Conservation (phyloP, 2,113 vertebrate genomes). For the Chaetops frenatus region DNA sequence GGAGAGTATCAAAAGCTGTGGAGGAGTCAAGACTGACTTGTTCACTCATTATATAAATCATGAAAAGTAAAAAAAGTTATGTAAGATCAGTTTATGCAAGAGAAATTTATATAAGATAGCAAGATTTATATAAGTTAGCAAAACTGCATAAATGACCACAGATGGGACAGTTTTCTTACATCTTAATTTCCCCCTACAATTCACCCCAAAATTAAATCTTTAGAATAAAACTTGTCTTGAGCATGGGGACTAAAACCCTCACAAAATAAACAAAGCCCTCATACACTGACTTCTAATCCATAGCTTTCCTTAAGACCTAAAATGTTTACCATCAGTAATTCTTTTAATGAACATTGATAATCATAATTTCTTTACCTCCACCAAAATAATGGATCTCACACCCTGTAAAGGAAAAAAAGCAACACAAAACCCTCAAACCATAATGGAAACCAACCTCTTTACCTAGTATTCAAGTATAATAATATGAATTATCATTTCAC, state of each 20-base stretch:
- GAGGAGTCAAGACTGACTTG: not conserved
- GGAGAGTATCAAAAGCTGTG: not conserved
- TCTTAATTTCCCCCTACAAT: not conserved
- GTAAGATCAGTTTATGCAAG: not conserved
- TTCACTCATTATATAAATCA: not conserved
- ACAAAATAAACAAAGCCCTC: not conserved
- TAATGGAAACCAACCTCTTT: not conserved
- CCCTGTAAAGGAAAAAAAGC: not conserved
- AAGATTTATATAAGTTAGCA: not conserved
- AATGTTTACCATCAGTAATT: not conserved
- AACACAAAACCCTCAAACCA: not conserved
- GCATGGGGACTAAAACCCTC: not conserved
- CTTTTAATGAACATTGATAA: not conserved
- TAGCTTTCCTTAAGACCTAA: not conserved
- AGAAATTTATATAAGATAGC: not conserved
- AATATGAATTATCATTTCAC: not conserved
- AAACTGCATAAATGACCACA: not conserved
- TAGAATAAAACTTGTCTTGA: not conserved
- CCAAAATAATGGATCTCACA: not conserved
- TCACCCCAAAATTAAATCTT: not conserved
- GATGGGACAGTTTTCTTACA: not conserved
- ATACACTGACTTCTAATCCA: not conserved
- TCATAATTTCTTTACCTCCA: not conserved
- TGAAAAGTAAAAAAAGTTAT: not conserved
- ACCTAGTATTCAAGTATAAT: not conserved